Evolutionary conservation across 2,797 vertebrate species (phyloP), one percentile per base, ranked within the genome.

Genomic region (Darevskia mixta): DNA sequence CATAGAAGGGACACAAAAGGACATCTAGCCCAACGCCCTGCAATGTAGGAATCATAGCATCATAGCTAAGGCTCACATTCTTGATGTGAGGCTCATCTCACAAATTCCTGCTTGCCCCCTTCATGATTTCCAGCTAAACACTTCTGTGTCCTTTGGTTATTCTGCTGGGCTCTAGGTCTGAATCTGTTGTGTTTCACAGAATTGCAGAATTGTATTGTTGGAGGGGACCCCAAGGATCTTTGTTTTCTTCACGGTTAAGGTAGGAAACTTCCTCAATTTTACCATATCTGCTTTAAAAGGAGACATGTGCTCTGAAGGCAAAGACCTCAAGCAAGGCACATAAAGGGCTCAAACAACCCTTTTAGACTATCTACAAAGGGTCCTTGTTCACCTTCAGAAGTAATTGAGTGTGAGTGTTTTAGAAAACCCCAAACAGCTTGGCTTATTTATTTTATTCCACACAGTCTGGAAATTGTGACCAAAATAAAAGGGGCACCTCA

Each of bases 121-220:
- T 64, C 61, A 64, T 23, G 20, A 18, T 18, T 18, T 64, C 17
- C 5, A 64, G 20, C 2, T 6, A 23, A 64, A 64, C 5, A 64
- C 18, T 2, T 64, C 35, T 69, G 3, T 83, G 58, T 61, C 17
- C 38, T 55, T 80, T 29, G 64, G 49, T 69, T 41, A 55, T 75
- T 85, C 29, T 85, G 17, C 79, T 55, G 32, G 71, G 17, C 45
- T 89, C 83, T 43, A 66, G 79, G 11, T 85, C 17, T 41, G 61
- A 85, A 64, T 82, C 58, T 76, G 38, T 49, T 55, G 49, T 55
- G 13, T 55, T 55, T 55, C 49, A 55, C 49, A 55, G 49, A 55
- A 55, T 15, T 15, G 49, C 49, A 15, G 49, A 55, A 55, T 55
- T 55, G 49, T 55, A 55, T 55, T 55, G 13, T 55, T 55, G 49